Evolutionary conservation across 2,113 vertebrate genomes (phyloP).

Genomic region (Mungos mungo): DNA sequence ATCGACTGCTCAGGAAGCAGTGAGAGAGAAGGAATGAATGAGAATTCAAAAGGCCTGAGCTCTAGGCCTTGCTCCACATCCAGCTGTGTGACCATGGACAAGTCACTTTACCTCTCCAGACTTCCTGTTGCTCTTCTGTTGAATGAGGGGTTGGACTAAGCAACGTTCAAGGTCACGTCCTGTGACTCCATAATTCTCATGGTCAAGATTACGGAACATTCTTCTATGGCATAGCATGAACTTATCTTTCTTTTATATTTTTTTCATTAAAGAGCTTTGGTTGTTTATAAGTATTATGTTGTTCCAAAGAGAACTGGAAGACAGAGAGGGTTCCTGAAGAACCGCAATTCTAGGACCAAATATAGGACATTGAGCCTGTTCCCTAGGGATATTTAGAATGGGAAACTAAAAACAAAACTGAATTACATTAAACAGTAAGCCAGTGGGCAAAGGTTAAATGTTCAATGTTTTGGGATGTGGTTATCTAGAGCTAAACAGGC

Average conservation of each 20-base stretch:
- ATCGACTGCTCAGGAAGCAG: background rate
- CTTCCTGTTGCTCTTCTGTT: background rate
- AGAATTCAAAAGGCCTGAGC: background rate
- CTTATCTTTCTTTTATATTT: background rate
- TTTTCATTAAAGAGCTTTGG: background rate
- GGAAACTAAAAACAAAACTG: constrained; percentile 26
- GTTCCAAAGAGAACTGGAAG: background rate
- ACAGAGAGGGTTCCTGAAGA: background rate
- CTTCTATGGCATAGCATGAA: background rate
- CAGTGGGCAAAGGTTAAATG: background rate
- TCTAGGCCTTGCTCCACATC: background rate
- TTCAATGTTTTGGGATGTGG: background rate
- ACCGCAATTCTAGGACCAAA: background rate
- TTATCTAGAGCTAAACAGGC: background rate
- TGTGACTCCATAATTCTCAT: background rate
- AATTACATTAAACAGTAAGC: background rate
- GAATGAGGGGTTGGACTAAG: background rate
- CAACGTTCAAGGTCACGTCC: background rate
- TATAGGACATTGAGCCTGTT: background rate
- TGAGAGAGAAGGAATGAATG: background rate
- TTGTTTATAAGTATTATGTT: background rate
- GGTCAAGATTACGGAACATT: background rate
- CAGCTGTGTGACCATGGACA: background rate
- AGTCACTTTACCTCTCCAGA: background rate
- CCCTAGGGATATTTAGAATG: background rate